phyloP scores from a whole-genome alignment of 2,797 vertebrate species.

The Pempheris klunzingeri region DNA sequence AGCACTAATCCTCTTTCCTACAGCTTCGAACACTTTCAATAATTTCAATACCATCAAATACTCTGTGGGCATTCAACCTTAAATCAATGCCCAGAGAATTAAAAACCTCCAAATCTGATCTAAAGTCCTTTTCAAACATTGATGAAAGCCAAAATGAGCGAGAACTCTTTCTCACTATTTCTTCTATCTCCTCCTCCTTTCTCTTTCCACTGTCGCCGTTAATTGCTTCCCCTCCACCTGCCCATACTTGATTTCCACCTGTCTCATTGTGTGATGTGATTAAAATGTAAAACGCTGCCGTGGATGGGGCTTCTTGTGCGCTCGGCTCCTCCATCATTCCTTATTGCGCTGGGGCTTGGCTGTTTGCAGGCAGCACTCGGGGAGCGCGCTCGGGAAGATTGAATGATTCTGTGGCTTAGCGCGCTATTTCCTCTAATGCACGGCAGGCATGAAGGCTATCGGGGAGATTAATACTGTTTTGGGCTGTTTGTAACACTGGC shows the following conservation, averaged over 20 bases:
- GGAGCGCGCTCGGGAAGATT: slow-evolving; percentile 73
- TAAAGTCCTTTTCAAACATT: slow-evolving; percentile 3
- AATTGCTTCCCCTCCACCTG: slow-evolving; percentile 74
- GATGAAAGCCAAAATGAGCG: slow-evolving; percentile 42
- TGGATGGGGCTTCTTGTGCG: slow-evolving; percentile 55
- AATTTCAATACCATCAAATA: slow-evolving; percentile 63
- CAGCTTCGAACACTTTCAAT: slow-evolving; percentile 56
- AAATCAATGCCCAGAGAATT: slow-evolving; percentile 52
- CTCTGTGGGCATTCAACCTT: slow-evolving; percentile 36
- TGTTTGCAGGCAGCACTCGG: slow-evolving; percentile 71
- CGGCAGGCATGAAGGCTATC: slow-evolving; percentile 78
- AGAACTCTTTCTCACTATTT: slow-evolving; percentile 19
- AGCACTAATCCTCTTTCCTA: slow-evolving; percentile 65
- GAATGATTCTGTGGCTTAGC: slow-evolving; percentile 76
- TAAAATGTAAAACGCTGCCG: slow-evolving; percentile 81
- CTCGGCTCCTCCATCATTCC: slow-evolving; percentile 76
- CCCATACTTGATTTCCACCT: slow-evolving; percentile 69
- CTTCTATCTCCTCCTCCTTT: slow-evolving; percentile 24
- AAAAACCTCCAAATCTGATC: slow-evolving; percentile 49
- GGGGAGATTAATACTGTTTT: slow-evolving; percentile 81
- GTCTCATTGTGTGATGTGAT: slow-evolving; percentile 82
- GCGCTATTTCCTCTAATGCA: slow-evolving; percentile 82
- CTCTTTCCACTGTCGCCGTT: slow-evolving; percentile 53
- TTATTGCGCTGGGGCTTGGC: slow-evolving; percentile 77
- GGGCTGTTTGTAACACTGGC: slow-evolving; percentile 82